Conservation (phyloP, 2,888 invertebrate genomes). For the Athalia rosae region DNA sequence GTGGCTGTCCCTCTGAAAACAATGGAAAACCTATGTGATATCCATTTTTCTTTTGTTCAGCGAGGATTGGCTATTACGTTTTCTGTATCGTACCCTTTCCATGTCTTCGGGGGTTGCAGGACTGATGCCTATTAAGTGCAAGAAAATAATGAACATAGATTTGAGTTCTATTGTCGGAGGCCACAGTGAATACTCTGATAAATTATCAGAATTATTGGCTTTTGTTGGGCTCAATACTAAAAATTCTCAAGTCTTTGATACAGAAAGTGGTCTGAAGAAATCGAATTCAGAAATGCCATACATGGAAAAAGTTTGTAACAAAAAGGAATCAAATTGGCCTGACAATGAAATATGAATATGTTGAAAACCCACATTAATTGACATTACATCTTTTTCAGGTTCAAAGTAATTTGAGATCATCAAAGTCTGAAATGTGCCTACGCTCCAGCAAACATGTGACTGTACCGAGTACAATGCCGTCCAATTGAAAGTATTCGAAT, state of each 20-base stretch:
- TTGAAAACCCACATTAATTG: neutral
- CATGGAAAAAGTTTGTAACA: conserved; percentile 37
- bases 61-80: conserved; percentile 80
- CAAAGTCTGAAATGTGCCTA: conserved; percentile 62
- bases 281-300: conserved; percentile 65
- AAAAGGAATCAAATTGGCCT: neutral
- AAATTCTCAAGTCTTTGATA: conserved; percentile 56
- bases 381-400: conserved; percentile 49
- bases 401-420: conserved; percentile 53
- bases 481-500: conserved; percentile 20
- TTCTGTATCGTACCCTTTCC: conserved; percentile 80
- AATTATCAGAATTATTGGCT: conserved; percentile 75
- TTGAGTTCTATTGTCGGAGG: conserved; percentile 76
- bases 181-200: conserved; percentile 78
- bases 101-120: conserved; percentile 79
- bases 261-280: conserved; percentile 62
- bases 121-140: conserved; percentile 75
- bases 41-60: conserved; percentile 62
- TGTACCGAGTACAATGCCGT: conserved; percentile 3
- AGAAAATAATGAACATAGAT: conserved; percentile 78
- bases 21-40: conserved; percentile 9
- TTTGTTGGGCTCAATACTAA: conserved; percentile 67
- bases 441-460: conserved; percentile 30
- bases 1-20: neutral
- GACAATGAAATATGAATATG: conserved; percentile 11